These are phyloP conservation scores for Dicaeum eximium DNA, from an alignment of 2,113 vertebrate genomes.

Conservation along the genomic window DNA sequence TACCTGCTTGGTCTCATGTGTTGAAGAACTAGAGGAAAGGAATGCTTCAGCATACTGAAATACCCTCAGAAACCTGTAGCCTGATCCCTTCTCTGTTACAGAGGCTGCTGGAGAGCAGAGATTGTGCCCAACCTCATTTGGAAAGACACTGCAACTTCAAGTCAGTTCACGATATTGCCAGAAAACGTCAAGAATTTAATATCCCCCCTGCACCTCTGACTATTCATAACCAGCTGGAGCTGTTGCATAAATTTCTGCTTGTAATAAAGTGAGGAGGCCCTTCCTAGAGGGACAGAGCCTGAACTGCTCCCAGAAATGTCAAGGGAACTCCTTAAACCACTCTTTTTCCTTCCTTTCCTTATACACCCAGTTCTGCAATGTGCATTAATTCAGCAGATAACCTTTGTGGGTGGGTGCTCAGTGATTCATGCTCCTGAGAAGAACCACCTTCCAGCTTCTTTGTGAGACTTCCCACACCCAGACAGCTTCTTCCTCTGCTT, in stretches of 20 bases:
- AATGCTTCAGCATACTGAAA: slow-evolving; percentile 28
- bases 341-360: neutral
- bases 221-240: slow-evolving; percentile 31
- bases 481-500: slow-evolving; percentile 1
- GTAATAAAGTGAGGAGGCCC: slow-evolving; percentile 10
- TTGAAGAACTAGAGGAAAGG: neutral
- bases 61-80: neutral
- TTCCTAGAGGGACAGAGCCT: neutral
- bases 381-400: neutral
- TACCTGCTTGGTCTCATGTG: neutral
- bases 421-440: neutral
- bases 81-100: slow-evolving; percentile 19
- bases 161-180: neutral
- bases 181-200: slow-evolving; percentile 35
- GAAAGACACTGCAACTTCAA: neutral
- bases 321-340: neutral
- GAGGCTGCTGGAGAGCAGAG: neutral
- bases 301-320: neutral
- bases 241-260: neutral
- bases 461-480: slow-evolving; percentile 19
- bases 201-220: slow-evolving; percentile 24
- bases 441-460: neutral
- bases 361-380: neutral
- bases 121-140: neutral
- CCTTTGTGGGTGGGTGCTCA: neutral